Evolutionary conservation across 2,113 vertebrate species (phyloP).

Genomic region (Sylvilagus bachmani): DNA sequence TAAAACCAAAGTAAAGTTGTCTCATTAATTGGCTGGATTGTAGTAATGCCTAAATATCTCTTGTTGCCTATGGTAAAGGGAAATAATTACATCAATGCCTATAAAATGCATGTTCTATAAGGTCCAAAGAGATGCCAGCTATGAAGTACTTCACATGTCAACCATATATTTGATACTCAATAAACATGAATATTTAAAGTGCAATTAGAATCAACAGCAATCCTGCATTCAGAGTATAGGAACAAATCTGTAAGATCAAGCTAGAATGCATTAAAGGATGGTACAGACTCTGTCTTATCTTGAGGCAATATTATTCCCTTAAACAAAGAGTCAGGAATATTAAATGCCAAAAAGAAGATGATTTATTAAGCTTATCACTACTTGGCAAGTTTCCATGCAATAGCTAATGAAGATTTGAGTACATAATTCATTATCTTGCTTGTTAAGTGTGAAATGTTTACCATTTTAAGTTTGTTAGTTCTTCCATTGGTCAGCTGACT

Average conservation of each 20-base stretch:
- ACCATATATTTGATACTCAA: background rate
- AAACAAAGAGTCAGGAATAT: constrained; percentile 14
- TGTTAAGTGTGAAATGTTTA: constrained; percentile 60
- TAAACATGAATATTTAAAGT: background rate
- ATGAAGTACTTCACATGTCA: background rate
- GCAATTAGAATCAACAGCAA: background rate
- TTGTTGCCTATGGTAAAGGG: background rate
- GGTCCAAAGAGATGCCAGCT: background rate
- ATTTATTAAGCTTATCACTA: constrained; percentile 67
- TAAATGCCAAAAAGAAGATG: constrained; percentile 49
- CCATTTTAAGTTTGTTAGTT: constrained; percentile 33
- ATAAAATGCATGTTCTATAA: background rate
- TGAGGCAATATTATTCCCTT: background rate
- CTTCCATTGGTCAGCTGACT: constrained; percentile 33
- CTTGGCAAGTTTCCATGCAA: constrained; percentile 70
- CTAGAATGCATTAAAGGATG: background rate
- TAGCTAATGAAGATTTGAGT: constrained; percentile 67
- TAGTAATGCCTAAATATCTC: background rate
- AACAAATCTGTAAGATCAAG: background rate
- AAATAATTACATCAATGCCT: background rate
- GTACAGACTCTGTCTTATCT: background rate
- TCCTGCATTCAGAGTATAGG: background rate
- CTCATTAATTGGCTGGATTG: background rate
- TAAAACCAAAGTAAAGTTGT: background rate
- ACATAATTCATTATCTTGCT: constrained; percentile 61